Evolutionary conservation across 2,113 vertebrate genomes (phyloP).

Genomic region (Rhodinocichla rosea): DNA sequence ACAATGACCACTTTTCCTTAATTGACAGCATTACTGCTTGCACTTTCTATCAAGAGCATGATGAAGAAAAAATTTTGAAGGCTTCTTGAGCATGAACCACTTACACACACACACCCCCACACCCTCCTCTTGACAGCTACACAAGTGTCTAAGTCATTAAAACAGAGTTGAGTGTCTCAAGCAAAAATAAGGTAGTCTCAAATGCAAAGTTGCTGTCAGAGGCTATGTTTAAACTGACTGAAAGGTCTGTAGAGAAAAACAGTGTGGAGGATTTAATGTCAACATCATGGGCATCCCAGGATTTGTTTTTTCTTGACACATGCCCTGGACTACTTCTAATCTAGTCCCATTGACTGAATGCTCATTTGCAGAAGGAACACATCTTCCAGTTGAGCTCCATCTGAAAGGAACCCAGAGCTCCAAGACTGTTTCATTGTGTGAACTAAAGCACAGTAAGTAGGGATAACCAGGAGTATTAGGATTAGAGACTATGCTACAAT

Average conservation of each 20-base stretch:
- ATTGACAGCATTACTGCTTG: neutral
- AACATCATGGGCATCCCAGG: neutral
- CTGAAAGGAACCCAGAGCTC: neutral
- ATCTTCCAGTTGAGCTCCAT: constrained; percentile 4
- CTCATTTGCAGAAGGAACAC: constrained; percentile 27
- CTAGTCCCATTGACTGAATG: neutral
- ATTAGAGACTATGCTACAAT: constrained; percentile 5
- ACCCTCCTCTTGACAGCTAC: neutral
- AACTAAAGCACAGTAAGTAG: constrained; percentile 18
- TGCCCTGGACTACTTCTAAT: neutral
- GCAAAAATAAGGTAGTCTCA: neutral
- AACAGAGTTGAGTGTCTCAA: neutral
- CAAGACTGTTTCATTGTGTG: neutral
- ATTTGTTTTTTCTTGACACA: neutral
- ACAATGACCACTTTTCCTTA: neutral
- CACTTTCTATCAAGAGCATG: neutral
- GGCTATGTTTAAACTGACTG: neutral
- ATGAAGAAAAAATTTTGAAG: neutral
- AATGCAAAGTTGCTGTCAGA: neutral
- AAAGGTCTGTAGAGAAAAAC: neutral
- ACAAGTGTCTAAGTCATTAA: neutral
- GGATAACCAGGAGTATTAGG: constrained; percentile 28
- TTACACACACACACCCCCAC: neutral
- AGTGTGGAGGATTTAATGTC: neutral
- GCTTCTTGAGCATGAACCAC: neutral